These are phyloP conservation scores for Mallateleia sp. DNA, from an alignment of 2,888 invertebrate species.

Conservation along the genomic window DNA sequence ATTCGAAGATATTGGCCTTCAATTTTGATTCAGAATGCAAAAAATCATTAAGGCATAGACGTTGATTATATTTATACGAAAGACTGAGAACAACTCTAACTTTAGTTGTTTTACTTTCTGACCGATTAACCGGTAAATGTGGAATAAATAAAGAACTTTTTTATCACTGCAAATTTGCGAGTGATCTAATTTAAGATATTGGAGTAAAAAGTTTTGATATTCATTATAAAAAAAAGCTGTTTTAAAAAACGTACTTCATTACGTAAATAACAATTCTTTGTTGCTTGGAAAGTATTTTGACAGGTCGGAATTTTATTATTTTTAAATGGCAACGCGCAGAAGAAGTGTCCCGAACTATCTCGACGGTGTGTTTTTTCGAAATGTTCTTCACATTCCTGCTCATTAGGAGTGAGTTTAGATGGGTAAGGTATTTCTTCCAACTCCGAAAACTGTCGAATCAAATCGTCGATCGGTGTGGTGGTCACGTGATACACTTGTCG, in stretches of 20 bases:
- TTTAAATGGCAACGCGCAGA: neutral
- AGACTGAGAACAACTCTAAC: neutral
- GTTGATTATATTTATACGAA: neutral
- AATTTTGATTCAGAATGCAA: neutral
- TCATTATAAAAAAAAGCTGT: neutral
- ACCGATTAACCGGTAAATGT: constrained; percentile 7
- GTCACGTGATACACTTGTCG: neutral
- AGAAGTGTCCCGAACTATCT: neutral
- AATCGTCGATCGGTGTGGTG: neutral
- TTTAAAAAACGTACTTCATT: neutral
- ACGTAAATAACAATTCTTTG: neutral
- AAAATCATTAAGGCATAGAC: neutral
- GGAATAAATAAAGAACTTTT: neutral
- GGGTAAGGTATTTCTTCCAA: too few species aligned
- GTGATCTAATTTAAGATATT: neutral
- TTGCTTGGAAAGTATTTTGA: neutral
- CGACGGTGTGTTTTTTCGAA: too few species aligned
- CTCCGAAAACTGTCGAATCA: neutral
- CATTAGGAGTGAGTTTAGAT: too few species aligned
- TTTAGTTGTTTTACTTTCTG: constrained; percentile 5
- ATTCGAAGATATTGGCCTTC: neutral
- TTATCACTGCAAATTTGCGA: neutral
- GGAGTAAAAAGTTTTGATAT: neutral
- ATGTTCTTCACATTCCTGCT: too few species aligned
- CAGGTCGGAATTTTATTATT: neutral